Percentiles rank a stretch among this genome's conserved stretches.
These are phyloP conservation scores for Mirounga angustirostris DNA, from an alignment of 2,113 vertebrate genomes.

Conservation along the genomic window DNA sequence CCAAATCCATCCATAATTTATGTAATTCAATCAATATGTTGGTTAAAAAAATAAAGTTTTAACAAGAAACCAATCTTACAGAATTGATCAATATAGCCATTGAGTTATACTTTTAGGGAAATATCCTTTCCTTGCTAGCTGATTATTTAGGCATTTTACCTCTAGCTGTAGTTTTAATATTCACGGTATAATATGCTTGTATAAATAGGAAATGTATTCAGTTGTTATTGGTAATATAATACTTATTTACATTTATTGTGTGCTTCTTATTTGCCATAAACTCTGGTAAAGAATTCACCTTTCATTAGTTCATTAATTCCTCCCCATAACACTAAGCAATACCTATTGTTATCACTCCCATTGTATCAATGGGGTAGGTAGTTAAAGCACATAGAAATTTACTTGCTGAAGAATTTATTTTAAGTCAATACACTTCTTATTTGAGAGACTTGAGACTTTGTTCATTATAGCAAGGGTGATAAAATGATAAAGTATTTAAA, in stretches of 20 bases:
- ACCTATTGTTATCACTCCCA: neutral
- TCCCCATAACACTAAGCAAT: neutral
- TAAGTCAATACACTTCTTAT: neutral
- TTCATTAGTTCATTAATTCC: neutral
- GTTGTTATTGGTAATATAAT: neutral
- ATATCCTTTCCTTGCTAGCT: neutral
- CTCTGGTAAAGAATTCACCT: neutral
- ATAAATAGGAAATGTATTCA: neutral
- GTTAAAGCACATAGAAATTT: neutral
- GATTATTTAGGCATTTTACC: neutral
- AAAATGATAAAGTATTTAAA: neutral
- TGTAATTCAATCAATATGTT: neutral
- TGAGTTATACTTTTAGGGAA: neutral
- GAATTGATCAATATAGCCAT: neutral
- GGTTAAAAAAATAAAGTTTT: neutral
- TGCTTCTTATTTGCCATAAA: neutral
- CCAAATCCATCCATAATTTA: neutral
- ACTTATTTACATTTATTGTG: neutral
- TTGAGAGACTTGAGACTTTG: neutral
- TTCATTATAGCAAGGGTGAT: neutral
- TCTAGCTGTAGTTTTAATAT: neutral
- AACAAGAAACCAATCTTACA: neutral
- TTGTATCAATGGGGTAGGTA: neutral
- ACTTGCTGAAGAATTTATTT: neutral
- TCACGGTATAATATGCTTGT: neutral